A percentile compares a stretch with the other conserved stretches of the same genome.
phyloP scores from a whole-genome alignment of 2,113 vertebrate genomes.

The Panthera tigris region DNA sequence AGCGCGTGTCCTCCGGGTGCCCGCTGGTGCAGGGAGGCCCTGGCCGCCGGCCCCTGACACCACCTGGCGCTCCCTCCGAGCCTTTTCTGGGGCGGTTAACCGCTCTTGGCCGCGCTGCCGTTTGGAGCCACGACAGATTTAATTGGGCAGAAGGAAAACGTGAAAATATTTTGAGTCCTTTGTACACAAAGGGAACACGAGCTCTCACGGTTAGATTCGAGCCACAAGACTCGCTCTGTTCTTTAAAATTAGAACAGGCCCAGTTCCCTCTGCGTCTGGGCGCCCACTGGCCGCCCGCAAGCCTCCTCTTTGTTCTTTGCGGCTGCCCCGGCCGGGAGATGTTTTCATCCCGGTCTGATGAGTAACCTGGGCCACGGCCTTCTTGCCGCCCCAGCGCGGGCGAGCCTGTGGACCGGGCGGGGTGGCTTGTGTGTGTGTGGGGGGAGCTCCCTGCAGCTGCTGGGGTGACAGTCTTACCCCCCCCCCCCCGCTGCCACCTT shows the following conservation, averaged over 20 bases:
- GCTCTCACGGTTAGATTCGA: neutral
- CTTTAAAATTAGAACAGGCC: neutral
- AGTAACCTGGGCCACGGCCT: neutral
- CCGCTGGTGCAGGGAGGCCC: neutral
- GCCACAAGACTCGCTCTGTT: neutral
- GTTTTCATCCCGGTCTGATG: neutral
- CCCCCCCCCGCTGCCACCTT: neutral
- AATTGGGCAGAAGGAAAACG: constrained; percentile 7
- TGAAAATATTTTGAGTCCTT: constrained; percentile 45
- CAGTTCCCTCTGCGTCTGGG: accelerated
- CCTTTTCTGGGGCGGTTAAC: neutral
- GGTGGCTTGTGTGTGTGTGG: too few species aligned
- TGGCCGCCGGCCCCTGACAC: neutral
- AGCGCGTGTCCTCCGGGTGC: neutral
- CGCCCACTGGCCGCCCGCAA: neutral
- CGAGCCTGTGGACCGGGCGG: too few species aligned
- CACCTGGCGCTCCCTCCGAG: neutral
- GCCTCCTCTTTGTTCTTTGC: neutral
- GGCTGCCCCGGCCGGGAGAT: accelerated
- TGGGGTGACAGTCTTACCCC: neutral
- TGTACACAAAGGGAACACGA: neutral
- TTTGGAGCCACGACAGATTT: neutral
- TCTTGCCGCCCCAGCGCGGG: too few species aligned
- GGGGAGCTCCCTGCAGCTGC: neutral
- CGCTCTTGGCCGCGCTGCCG: neutral